These are phyloP conservation scores for Nannoperca obscura DNA, from an alignment of 2,797 vertebrate species.

Conservation along the genomic window DNA sequence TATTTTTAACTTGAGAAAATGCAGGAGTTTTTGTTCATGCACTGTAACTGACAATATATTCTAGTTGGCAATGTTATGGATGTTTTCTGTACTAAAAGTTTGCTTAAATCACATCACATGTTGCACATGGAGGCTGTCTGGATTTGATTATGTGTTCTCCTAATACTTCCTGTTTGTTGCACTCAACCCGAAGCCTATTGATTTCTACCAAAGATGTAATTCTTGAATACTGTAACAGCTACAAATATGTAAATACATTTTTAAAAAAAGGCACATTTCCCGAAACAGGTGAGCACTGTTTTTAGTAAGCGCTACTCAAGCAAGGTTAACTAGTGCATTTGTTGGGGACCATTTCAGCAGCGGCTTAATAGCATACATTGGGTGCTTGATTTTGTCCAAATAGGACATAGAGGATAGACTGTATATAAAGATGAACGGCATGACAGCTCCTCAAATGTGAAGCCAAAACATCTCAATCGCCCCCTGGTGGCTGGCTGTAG, in stretches of 20 bases:
- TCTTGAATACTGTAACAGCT: neutral
- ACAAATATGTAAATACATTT: neutral
- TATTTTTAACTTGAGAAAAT: conserved; percentile 6
- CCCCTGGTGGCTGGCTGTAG: too few relatives aligned
- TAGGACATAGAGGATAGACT: neutral
- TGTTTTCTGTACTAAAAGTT: neutral
- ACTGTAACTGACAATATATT: neutral
- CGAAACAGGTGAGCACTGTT: neutral
- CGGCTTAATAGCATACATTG: neutral
- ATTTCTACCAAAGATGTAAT: neutral
- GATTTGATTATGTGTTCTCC: conserved; percentile 1
- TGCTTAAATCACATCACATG: neutral
- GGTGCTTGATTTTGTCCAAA: neutral
- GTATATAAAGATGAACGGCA: too few relatives aligned
- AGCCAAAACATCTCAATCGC: too few relatives aligned
- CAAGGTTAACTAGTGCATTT: neutral
- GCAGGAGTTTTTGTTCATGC: neutral
- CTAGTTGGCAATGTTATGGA: neutral
- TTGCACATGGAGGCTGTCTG: neutral
- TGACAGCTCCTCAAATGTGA: too few relatives aligned
- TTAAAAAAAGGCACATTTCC: neutral
- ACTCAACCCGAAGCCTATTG: neutral
- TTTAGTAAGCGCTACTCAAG: neutral
- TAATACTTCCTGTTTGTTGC: neutral
- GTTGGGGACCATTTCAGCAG: neutral